These are phyloP conservation scores for Crotalus helleri DNA, from an alignment of 2,113 vertebrate species.

Conservation along the genomic window DNA sequence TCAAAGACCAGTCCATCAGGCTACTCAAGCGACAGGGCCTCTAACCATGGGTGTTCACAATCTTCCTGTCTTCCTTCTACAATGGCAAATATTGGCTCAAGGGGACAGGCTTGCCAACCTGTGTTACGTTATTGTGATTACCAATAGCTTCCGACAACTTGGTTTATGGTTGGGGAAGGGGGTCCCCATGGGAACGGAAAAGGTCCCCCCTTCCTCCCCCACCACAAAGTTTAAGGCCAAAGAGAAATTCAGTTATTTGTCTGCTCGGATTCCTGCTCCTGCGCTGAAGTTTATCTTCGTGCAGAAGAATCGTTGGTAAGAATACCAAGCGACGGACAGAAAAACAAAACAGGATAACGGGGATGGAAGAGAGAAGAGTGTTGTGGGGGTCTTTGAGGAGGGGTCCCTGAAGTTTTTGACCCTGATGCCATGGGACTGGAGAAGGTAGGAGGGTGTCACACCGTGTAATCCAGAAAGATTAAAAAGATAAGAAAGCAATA, in stretches of 20 bases:
- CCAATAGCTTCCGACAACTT: slow-evolving; percentile 47
- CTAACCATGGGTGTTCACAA: not conserved
- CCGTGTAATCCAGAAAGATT: not conserved
- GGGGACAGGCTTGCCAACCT: not conserved
- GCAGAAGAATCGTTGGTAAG: not conserved
- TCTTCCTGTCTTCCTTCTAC: not conserved
- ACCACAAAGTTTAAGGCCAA: slow-evolving; percentile 8
- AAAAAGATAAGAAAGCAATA: not conserved
- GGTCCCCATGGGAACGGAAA: slow-evolving; percentile 29
- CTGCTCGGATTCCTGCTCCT: not conserved
- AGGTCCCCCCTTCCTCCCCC: not conserved
- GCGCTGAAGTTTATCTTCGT: not conserved
- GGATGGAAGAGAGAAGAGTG: no score
- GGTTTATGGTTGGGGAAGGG: slow-evolving; percentile 6
- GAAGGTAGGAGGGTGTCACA: not conserved
- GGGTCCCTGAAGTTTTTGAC: not conserved
- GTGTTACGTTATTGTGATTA: not conserved
- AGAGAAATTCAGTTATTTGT: slow-evolving; percentile 26
- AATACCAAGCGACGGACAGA: not conserved
- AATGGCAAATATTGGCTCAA: slow-evolving; percentile 1
- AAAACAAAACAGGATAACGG: not conserved
- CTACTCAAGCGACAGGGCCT: not conserved
- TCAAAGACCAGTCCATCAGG: not conserved
- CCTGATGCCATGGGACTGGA: not conserved
- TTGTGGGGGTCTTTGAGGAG: not conserved